Evolutionary conservation across 2,888 invertebrate species (phyloP).

Genomic region (Agonopterix arenella): DNA sequence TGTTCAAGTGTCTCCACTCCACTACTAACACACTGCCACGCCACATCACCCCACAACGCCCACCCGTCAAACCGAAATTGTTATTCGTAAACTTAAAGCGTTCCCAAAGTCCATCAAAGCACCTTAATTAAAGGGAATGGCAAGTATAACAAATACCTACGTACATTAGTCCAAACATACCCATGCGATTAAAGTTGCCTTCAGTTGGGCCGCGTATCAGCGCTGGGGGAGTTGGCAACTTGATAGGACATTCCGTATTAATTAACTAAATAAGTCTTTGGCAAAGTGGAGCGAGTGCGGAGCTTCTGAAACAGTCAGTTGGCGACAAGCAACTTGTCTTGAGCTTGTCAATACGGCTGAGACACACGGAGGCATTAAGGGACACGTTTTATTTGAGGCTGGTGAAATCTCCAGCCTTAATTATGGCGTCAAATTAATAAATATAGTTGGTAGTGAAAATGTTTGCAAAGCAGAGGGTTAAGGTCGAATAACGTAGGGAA

Average conservation of each 20-base stretch:
- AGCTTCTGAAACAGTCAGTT: conserved; percentile 54
- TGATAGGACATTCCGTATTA: conserved; percentile 75
- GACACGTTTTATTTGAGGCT: conserved; percentile 15
- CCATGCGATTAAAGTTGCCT: conserved; percentile 63
- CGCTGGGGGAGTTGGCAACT: conserved; percentile 63
- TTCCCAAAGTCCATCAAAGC: conserved; percentile 32
- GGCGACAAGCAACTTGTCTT: conserved; percentile 69
- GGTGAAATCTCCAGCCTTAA: too few species aligned
- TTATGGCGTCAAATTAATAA: too few species aligned
- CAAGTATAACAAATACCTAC: conserved; percentile 26
- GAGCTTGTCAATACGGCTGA: conserved; percentile 75
- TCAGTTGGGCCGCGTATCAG: conserved; percentile 46
- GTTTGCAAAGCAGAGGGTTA: too few species aligned
- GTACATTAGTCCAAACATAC: conserved; percentile 37
- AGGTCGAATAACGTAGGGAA: too few species aligned
- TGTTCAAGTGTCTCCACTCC: too few species aligned
- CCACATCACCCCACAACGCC: not conserved
- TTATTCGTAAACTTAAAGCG: conserved; percentile 5
- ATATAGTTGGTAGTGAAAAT: too few species aligned
- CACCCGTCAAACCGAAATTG: conserved; percentile 1
- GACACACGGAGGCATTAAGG: conserved; percentile 70
- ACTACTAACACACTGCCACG: too few species aligned
- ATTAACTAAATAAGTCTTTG: conserved; percentile 73
- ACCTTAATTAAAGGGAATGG: conserved; percentile 54
- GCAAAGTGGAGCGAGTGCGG: conserved; percentile 60